These are phyloP conservation scores for Scaptomyza pallida DNA, from an alignment of 1,140 invertebrate genomes.

Conservation along the genomic window DNA sequence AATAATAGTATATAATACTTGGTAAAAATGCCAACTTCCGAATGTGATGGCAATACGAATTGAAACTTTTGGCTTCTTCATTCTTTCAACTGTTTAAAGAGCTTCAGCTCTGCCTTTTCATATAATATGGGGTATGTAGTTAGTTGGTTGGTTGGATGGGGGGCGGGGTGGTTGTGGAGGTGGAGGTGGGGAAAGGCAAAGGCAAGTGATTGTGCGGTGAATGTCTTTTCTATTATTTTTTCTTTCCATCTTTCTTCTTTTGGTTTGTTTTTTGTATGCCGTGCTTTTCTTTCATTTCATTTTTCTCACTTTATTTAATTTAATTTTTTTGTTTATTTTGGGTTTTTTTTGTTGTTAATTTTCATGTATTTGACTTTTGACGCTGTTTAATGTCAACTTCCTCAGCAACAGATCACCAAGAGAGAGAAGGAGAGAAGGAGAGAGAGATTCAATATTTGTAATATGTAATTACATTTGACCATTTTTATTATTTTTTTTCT, in stretches of 20 bases:
- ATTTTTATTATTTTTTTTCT: slow-evolving; percentile 9
- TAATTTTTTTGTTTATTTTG: slow-evolving; percentile 58
- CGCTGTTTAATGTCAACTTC: slow-evolving; percentile 58
- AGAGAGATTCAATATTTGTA: slow-evolving; percentile 34
- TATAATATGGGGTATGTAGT: slow-evolving; percentile 9
- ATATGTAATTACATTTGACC: slow-evolving; percentile 44
- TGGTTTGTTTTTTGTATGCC: neutral
- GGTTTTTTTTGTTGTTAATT: slow-evolving; percentile 38
- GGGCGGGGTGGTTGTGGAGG: too few relatives aligned
- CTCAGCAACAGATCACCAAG: slow-evolving; percentile 26
- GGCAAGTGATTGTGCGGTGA: slow-evolving; percentile 38
- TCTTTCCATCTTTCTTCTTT: neutral
- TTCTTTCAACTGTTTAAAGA: slow-evolving; percentile 68
- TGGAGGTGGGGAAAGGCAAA: too few relatives aligned
- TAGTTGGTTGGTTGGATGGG: neutral
- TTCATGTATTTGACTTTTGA: slow-evolving; percentile 46
- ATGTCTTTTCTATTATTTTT: slow-evolving; percentile 47
- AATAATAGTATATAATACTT: slow-evolving; percentile 76
- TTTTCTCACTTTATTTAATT: slow-evolving; percentile 59
- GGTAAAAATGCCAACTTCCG: slow-evolving; percentile 72
- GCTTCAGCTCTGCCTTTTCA: neutral
- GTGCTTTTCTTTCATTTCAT: slow-evolving; percentile 6
- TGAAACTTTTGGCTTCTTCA: slow-evolving; percentile 33
- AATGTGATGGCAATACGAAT: slow-evolving; percentile 49
- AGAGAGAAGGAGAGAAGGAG: neutral